These are phyloP conservation scores for Florisuga fusca DNA, from an alignment of 2,797 vertebrate species.

Conservation along the genomic window DNA sequence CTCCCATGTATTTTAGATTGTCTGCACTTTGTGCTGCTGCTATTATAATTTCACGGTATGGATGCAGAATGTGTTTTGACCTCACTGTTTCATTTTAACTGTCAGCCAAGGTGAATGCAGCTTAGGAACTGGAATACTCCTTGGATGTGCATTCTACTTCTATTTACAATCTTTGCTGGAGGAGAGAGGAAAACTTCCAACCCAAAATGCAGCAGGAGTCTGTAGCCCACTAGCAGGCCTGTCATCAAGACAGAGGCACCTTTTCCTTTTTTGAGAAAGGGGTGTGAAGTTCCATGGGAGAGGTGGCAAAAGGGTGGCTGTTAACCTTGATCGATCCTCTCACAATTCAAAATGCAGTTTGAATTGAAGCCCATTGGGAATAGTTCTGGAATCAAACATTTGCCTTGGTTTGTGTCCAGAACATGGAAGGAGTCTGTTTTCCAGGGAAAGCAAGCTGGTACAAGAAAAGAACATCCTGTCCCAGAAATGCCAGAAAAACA, in stretches of 20 bases:
- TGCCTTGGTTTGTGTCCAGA: not conserved
- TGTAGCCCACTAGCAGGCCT: not conserved
- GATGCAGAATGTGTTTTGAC: not conserved
- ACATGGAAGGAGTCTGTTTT: not conserved
- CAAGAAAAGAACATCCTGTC: not conserved
- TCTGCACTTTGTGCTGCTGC: not conserved
- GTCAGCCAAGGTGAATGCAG: not conserved
- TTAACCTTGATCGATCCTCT: not conserved
- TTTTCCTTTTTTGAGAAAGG: not conserved
- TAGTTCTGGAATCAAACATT: not conserved
- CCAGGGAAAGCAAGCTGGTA: not conserved
- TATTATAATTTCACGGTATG: not conserved
- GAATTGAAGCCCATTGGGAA: not conserved
- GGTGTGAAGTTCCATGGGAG: not conserved
- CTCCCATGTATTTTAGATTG: not conserved
- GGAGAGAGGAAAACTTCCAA: not conserved
- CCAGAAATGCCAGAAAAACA: slow-evolving; percentile 5
- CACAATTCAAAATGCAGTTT: not conserved
- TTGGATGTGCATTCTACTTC: not conserved
- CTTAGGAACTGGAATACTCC: not conserved
- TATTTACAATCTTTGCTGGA: not conserved
- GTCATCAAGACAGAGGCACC: not conserved
- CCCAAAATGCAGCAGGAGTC: not conserved
- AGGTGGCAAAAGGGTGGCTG: not conserved
- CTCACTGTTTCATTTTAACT: not conserved